Percentiles rank a stretch among this genome's conserved stretches.
phyloP scores from a whole-genome alignment of 2,888 invertebrate species.

The Cerceris ruficornis region DNA sequence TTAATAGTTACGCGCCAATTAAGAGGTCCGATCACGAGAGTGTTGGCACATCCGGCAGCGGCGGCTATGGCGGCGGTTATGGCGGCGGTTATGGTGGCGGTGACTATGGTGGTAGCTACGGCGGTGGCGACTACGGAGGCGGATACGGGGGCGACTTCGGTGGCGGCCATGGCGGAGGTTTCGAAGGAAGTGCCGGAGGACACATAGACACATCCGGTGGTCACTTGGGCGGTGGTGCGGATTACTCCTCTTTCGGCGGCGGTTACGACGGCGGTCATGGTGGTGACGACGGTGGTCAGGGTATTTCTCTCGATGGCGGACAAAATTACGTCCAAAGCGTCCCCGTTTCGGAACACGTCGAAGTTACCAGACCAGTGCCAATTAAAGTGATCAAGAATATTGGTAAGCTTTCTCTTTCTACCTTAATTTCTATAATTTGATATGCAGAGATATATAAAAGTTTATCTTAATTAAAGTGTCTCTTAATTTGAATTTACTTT shows the following conservation, averaged over 20 bases:
- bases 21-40: conserved; percentile 76
- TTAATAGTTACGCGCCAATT: conserved; percentile 55
- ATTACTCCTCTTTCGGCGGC: conserved; percentile 66
- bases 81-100: conserved; percentile 52
- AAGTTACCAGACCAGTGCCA: conserved; percentile 87
- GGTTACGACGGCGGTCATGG: conserved; percentile 74
- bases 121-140: conserved; percentile 35
- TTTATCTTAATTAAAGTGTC: no score
- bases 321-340: conserved; percentile 83
- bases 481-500: no score
- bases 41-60: conserved; percentile 68
- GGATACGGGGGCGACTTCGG: conserved; percentile 54
- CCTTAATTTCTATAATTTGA: neutral
- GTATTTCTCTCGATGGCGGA: conserved; percentile 66
- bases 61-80: conserved; percentile 42
- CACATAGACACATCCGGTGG: conserved; percentile 46
- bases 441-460: no score
- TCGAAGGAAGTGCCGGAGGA: conserved; percentile 45
- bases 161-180: conserved; percentile 40
- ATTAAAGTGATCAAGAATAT: conserved; percentile 88
- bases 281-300: conserved; percentile 75
- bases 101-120: conserved; percentile 37
- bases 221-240: conserved; percentile 66
- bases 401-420: conserved; percentile 75
- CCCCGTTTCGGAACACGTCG: conserved; percentile 86